These are phyloP conservation scores for Dermatemys mawii DNA, from an alignment of 2,113 vertebrate species.

Conservation along the genomic window DNA sequence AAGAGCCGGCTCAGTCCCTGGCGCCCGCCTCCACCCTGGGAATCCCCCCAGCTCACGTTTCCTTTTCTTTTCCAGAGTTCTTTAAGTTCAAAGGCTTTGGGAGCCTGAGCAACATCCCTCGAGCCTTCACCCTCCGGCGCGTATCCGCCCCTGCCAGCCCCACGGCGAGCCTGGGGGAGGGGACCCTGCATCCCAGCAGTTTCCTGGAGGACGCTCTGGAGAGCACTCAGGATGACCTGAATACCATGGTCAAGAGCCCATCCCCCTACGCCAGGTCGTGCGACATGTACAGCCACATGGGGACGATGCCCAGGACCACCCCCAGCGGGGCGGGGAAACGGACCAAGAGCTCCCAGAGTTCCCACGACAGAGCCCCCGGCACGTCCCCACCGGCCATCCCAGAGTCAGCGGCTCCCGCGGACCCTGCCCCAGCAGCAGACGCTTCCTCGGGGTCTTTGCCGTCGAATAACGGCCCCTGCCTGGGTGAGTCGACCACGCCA, in stretches of 20 bases:
- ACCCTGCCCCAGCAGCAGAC: rapidly evolving
- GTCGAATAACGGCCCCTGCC: rapidly evolving
- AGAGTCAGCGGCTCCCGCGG: rapidly evolving
- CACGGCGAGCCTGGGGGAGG: rapidly evolving
- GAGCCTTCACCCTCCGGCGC: slow-evolving; percentile 76
- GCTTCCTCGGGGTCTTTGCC: not conserved
- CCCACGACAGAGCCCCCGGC: not conserved
- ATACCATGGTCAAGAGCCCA: slow-evolving; percentile 78
- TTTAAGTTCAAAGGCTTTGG: slow-evolving; percentile 90
- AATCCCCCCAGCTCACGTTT: not conserved
- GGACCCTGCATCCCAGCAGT: not conserved
- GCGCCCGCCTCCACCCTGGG: rapidly evolving
- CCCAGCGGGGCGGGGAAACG: slow-evolving; percentile 22
- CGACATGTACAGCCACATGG: slow-evolving; percentile 92
- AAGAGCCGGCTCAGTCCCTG: not conserved
- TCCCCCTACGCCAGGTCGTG: slow-evolving; percentile 87
- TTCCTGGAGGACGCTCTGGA: slow-evolving; percentile 55
- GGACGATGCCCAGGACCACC: slow-evolving; percentile 88
- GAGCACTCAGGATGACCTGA: slow-evolving; percentile 84
- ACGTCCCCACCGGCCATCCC: rapidly evolving
- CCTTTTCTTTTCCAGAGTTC: slow-evolving; percentile 72
- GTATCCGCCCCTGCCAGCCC: slow-evolving; percentile 10
- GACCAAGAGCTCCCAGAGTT: slow-evolving; percentile 6
- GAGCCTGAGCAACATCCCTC: slow-evolving; percentile 86
- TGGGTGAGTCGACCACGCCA: rapidly evolving